Evolutionary conservation across 2,113 vertebrate genomes (phyloP), one percentile per base, ranked within the genome.

Genomic region (Callorhinus ursinus): DNA sequence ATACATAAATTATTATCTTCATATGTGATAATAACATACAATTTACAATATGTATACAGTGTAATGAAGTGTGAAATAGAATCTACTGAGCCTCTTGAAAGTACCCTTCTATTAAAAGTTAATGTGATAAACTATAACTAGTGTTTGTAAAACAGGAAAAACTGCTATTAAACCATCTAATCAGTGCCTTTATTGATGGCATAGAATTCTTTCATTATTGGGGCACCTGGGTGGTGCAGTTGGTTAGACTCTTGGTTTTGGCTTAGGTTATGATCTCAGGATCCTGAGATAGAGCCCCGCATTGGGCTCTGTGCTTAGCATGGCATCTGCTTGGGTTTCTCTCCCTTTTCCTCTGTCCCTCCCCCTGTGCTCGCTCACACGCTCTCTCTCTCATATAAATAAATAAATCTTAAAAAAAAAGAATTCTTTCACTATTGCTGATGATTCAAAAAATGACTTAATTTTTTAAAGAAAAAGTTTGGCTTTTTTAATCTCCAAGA

Each of bases 31-130:
- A 92, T 93, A 93, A 49, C 5, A 74, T 72, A 80, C 85, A 24
- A 96, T 96, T 90, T 93, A 95, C 4, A 74, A 55, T 88, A 49
- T 84, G 95, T 89, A 96, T 49, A 19, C 76, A 46, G 28, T 84
- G 33, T 77, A 97, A 96, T 96, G 46, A 96, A 86, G 57, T 61
- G 80, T 92, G 71, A 92, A 97, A 89, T 90, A 36, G 14, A 94
- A 87, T 95, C 51, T 85, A 76, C 72, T 96, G 46, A 96, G 26
- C 18, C 79, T 93, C 57, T 28, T 88, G 79, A 92, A 93, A 95
- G 15, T 63, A 88, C 4, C 9, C 33, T 88, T 13, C 5, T 61
- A 18, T 90, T 91, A 92, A 97, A 95, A 57, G 10, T 57, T 86
- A 97, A 49, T 67, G 86, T 95, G 72, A 96, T 81, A 90, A 96